Evolutionary conservation across 2,113 vertebrate genomes (phyloP).

Genomic region (Danionella cerebrum): DNA sequence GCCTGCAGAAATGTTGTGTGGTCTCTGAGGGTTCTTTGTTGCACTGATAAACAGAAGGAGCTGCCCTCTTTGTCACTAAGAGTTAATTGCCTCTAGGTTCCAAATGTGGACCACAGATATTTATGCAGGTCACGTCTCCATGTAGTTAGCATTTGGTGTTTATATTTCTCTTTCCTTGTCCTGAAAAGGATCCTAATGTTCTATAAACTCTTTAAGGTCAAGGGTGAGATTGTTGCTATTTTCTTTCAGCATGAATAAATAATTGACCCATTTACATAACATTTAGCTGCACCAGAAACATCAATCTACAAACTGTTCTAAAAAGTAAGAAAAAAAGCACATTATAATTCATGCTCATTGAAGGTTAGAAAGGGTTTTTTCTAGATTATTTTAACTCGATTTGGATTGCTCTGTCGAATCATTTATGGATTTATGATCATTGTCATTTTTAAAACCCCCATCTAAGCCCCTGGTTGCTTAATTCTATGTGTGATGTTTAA

Average conservation of each 20-base stretch:
- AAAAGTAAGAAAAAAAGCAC: neutral
- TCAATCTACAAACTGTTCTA: conserved; percentile 13
- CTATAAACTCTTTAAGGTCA: conserved; percentile 16
- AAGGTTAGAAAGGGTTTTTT: neutral
- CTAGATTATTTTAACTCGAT: too few species aligned
- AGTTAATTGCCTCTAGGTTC: conserved; percentile 31
- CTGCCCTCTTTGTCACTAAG: conserved; percentile 2
- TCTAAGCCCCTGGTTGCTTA: too few species aligned
- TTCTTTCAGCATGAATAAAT: conserved; percentile 38
- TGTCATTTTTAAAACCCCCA: too few species aligned
- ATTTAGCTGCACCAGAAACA: conserved; percentile 40
- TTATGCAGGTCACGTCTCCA: conserved; percentile 16
- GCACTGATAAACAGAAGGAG: conserved; percentile 27
- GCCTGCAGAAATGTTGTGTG: neutral
- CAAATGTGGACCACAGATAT: neutral
- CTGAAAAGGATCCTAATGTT: conserved; percentile 23
- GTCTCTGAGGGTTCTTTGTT: neutral
- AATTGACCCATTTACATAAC: conserved; percentile 42
- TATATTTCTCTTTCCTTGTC: conserved; percentile 9
- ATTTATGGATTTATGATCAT: too few species aligned
- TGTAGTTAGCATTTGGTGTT: conserved; percentile 23
- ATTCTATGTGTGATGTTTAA: too few species aligned
- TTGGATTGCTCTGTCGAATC: too few species aligned
- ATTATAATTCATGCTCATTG: neutral
- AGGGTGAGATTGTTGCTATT: conserved; percentile 31